These are phyloP conservation scores for Maniola hyperantus DNA, from an alignment of 2,888 invertebrate species.

Conservation along the genomic window DNA sequence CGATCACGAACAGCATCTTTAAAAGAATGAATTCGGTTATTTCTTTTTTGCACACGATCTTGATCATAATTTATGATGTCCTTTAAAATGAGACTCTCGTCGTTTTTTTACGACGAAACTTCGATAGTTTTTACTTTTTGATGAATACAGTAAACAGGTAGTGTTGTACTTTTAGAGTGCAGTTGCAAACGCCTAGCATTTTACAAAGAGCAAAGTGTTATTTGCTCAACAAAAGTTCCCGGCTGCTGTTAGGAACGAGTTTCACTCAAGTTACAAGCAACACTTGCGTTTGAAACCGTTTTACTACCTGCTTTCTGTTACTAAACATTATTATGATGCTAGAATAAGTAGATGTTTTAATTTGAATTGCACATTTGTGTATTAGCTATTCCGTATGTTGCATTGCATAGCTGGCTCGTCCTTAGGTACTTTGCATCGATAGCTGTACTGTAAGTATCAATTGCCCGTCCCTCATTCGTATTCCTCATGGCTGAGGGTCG, in stretches of 20 bases:
- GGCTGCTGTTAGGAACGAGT: conserved; percentile 37
- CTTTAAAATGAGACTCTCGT: too few species aligned
- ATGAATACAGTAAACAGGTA: neutral
- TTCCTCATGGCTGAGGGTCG: too few species aligned
- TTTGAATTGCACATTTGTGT: too few species aligned
- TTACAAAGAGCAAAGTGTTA: conserved; percentile 46
- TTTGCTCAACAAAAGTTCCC: conserved; percentile 41
- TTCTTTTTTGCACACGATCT: too few species aligned
- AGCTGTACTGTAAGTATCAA: too few species aligned
- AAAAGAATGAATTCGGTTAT: too few species aligned
- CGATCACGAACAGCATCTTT: too few species aligned
- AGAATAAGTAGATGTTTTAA: neutral
- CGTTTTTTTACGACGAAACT: neutral
- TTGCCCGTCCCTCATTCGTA: too few species aligned
- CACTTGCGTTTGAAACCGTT: conserved; percentile 29
- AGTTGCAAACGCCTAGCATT: conserved; percentile 44
- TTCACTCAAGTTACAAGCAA: conserved; percentile 21
- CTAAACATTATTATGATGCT: conserved; percentile 20
- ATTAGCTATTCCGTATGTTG: too few species aligned
- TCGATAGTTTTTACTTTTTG: neutral
- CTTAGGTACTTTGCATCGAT: too few species aligned
- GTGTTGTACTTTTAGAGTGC: conserved; percentile 4
- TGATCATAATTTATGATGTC: too few species aligned
- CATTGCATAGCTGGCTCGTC: too few species aligned
- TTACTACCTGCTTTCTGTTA: conserved; percentile 12